Evolutionary conservation across 2,113 vertebrate genomes (phyloP).

Genomic region (Irena cyanogastra): DNA sequence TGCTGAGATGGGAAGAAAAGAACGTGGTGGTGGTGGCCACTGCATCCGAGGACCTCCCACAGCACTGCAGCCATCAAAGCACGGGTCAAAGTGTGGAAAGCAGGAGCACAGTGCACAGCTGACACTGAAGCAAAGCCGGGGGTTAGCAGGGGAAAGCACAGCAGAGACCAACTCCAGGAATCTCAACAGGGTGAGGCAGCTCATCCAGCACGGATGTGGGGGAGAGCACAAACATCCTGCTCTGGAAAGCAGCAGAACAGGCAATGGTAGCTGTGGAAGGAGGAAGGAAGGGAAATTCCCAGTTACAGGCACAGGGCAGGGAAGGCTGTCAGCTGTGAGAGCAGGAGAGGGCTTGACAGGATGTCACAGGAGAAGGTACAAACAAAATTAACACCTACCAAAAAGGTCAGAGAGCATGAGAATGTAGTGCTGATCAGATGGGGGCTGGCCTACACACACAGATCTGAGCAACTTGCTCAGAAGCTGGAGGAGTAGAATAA

Average conservation of each 20-base stretch:
- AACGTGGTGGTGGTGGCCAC: background rate
- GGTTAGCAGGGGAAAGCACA: background rate
- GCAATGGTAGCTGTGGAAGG: background rate
- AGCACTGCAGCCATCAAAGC: background rate
- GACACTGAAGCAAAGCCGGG: background rate
- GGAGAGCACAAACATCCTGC: slow-evolving; percentile 11
- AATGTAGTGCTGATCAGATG: background rate
- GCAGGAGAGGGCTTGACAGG: background rate
- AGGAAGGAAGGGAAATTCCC: slow-evolving; percentile 31
- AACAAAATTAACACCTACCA: background rate
- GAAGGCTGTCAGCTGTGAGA: background rate
- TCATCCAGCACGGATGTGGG: background rate
- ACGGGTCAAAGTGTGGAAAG: background rate
- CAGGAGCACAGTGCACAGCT: background rate
- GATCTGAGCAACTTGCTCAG: background rate
- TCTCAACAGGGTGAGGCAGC: background rate
- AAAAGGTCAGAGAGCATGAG: slow-evolving; percentile 36
- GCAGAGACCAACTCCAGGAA: background rate
- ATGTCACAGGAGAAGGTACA: background rate
- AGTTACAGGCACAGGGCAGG: background rate
- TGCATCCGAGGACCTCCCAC: background rate
- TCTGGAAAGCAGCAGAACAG: background rate
- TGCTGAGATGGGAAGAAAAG: background rate
- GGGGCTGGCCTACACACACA: background rate
- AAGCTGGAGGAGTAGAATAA: background rate